phyloP scores from a whole-genome alignment of 2,888 invertebrate species.

The Ypsolopha scabrella region DNA sequence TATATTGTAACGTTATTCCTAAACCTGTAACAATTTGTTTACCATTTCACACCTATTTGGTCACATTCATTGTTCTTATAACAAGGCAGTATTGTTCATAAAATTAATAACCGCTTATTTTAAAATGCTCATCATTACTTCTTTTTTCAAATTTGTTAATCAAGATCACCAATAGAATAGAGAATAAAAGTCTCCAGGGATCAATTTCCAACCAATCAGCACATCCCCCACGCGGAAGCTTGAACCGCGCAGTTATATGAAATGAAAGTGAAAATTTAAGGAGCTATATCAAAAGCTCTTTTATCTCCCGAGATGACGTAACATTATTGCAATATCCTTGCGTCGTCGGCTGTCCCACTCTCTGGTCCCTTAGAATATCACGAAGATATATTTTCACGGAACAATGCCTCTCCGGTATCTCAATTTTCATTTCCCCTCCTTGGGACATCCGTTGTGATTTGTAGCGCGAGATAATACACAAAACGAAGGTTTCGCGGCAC shows the following conservation, averaged over 20 bases:
- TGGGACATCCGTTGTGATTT: constrained; percentile 66
- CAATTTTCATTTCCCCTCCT: constrained; percentile 66
- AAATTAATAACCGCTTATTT: no score
- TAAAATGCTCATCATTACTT: no score
- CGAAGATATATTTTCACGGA: constrained; percentile 67
- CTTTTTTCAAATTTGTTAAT: no score
- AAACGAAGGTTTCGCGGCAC: constrained; percentile 59
- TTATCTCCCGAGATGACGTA: constrained; percentile 54
- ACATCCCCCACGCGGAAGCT: constrained; percentile 4
- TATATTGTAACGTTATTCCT: no score
- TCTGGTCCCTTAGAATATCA: constrained; percentile 58
- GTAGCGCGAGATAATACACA: constrained; percentile 66
- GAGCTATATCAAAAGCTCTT: constrained; percentile 46
- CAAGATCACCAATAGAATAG: no score
- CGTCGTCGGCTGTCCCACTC: constrained; percentile 35
- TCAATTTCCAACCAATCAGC: constrained; percentile 1
- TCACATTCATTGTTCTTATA: no score
- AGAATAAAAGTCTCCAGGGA: background rate
- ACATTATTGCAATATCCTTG: constrained; percentile 63
- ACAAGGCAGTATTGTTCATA: no score
- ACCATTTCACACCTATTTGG: no score
- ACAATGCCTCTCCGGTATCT: constrained; percentile 66
- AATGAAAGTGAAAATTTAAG: constrained; percentile 47
- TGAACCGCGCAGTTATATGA: constrained; percentile 20
- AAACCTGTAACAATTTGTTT: no score